A percentile compares a stretch with the other conserved stretches of the same genome.
Evolutionary conservation across 2,797 vertebrate species (phyloP).

Genomic region (Chelonia mydas): DNA sequence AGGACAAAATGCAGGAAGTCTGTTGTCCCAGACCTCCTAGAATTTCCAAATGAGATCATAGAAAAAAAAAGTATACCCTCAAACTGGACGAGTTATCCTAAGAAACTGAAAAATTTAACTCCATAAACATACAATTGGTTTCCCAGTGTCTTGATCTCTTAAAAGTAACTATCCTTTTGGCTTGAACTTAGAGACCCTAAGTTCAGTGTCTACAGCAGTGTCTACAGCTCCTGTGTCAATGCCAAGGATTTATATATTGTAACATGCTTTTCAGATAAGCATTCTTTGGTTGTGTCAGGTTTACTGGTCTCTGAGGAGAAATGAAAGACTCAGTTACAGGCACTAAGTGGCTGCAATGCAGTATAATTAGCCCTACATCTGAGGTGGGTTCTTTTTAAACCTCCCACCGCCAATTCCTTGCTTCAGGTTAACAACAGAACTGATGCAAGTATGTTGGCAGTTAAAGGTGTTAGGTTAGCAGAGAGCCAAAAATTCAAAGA

Average conservation of each 20-base stretch:
- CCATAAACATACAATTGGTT: neutral
- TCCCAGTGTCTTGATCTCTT: neutral
- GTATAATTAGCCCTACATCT: neutral
- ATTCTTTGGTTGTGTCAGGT: neutral
- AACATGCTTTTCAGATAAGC: neutral
- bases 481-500: neutral
- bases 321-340: neutral
- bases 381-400: neutral
- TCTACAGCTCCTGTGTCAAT: neutral
- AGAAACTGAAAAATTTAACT: neutral
- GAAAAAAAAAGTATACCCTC: neutral
- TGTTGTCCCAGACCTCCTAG: neutral
- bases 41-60: neutral
- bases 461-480: neutral
- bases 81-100: neutral
- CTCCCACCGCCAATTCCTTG: neutral
- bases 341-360: neutral
- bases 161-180: neutral
- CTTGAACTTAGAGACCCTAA: neutral
- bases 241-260: neutral
- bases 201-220: neutral
- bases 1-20: neutral
- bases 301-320: neutral
- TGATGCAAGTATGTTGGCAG: neutral
- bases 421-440: slow-evolving; percentile 15